These are phyloP conservation scores for Tachysurus fulvidraco DNA, from an alignment of 2,113 vertebrate species.

Conservation along the genomic window DNA sequence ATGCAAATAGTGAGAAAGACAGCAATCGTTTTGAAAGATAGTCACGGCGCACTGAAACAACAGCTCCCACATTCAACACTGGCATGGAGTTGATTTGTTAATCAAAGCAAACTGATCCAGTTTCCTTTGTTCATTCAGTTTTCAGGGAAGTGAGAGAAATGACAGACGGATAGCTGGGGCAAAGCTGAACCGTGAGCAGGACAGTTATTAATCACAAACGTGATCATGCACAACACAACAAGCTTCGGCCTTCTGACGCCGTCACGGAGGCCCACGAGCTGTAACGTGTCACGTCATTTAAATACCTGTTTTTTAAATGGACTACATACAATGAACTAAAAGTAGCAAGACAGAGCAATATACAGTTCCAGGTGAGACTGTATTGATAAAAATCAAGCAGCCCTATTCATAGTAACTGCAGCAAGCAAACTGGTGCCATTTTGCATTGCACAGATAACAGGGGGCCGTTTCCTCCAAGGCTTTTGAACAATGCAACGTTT, in stretches of 20 bases:
- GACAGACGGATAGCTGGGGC: background rate
- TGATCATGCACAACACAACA: background rate
- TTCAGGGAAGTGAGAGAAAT: conserved; percentile 55
- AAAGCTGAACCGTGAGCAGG: background rate
- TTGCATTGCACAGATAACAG: conserved; percentile 54
- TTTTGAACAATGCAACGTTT: conserved; percentile 54
- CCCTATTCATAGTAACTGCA: conserved; percentile 57
- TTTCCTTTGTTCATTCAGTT: conserved; percentile 54
- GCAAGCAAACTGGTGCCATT: conserved; percentile 42
- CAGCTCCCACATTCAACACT: conserved; percentile 15
- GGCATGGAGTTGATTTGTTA: conserved; percentile 57
- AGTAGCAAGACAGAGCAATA: background rate
- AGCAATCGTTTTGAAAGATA: conserved; percentile 40
- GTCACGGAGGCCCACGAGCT: background rate
- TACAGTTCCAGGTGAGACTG: background rate
- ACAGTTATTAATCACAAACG: background rate
- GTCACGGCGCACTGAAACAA: background rate
- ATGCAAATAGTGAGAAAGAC: conserved; percentile 59
- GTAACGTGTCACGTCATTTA: background rate
- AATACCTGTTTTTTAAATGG: background rate
- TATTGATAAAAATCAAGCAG: conserved; percentile 32
- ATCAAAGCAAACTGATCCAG: conserved; percentile 53
- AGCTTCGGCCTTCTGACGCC: background rate
- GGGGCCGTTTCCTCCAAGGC: conserved; percentile 52
- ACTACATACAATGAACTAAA: background rate